Evolutionary conservation across 2,113 vertebrate species (phyloP), one percentile per base, ranked within the genome.

Genomic region (Dryoscopus gambensis): DNA sequence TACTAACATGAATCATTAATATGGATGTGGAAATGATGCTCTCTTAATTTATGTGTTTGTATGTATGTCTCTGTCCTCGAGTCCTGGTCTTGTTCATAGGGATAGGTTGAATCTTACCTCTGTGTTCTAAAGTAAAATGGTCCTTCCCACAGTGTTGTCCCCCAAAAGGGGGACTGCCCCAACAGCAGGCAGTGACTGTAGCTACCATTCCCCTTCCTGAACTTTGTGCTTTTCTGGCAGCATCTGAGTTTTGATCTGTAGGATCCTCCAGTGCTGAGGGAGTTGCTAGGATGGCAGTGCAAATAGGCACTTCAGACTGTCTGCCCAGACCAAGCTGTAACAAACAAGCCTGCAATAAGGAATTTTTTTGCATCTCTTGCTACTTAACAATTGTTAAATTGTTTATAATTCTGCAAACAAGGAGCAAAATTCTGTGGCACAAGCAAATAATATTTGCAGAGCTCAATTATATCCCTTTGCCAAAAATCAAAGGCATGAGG

Each of bases 121-220:
- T 0, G 0, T 49, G 13, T 77, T 71, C n/a, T 20, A 19, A 27
- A 55, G 28, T 53, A 55, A 84, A 89, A 63, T 55, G 44, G 27
- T 77, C 11, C 5, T 82, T 79, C 27, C 30, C 23, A 15, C 2
- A 6, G 44, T 53, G n/a, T 4, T 95, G 9, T 15, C 19, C 12
- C 10, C 5, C 7, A 7, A 24, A 35, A 9, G 8, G 18, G 1
- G 30, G 52, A 15, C 39, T 69, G 62, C 7, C 39, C 33, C 37
- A 47, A 31, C 4, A 3, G 10, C 0, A 1, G 12, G 9, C 7
- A 6, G 68, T 47, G 24, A 9, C 52, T 90, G 42, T 17, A 35
- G 22, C 35, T 22, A 5, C 56, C 0, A 0, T 28, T 20, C 27
- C 7, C 15, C 11, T 78, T 60, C 20, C n/a, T 28, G n/a, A 25